A percentile compares a stretch with the other conserved stretches of the same genome.
Evolutionary conservation across 1,140 invertebrate species (phyloP).

Genomic region (Fopius arisanus): DNA sequence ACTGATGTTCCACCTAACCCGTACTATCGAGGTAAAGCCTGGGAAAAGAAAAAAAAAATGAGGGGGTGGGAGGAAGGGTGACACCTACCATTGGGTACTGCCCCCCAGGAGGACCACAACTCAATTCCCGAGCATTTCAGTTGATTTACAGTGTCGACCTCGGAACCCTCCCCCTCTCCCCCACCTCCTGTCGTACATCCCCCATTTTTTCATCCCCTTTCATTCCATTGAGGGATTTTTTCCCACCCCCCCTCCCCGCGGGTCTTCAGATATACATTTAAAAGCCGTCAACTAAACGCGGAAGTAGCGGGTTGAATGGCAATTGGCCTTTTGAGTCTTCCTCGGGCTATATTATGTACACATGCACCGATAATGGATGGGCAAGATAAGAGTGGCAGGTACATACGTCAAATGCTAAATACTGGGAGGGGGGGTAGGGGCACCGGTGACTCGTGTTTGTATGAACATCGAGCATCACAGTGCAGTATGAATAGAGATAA

Average conservation of each 20-base stretch:
- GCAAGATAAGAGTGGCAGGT: not conserved
- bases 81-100: constrained; percentile 37
- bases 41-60: too few species aligned
- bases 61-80: not conserved
- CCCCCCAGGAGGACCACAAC: constrained; percentile 49
- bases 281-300: not conserved
- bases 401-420: not conserved
- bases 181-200: not conserved
- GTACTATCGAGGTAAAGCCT: too few species aligned
- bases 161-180: constrained; percentile 34
- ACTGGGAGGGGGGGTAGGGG: too few species aligned
- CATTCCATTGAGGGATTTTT: not conserved
- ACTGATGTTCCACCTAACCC: not conserved
- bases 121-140: constrained; percentile 50
- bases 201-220: not conserved
- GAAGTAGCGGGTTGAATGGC: not conserved
- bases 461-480: constrained; percentile 23
- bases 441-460: not conserved
- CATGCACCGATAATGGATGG: not conserved
- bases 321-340: not conserved
- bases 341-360: not conserved
- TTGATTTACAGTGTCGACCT: constrained; percentile 46
- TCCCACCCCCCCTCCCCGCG: not conserved
- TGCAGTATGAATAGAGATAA: not conserved
- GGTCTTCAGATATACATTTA: not conserved